Base-by-base conservation (phyloP, 2,888 invertebrate species). In the Drosophila cognata region DNA sequence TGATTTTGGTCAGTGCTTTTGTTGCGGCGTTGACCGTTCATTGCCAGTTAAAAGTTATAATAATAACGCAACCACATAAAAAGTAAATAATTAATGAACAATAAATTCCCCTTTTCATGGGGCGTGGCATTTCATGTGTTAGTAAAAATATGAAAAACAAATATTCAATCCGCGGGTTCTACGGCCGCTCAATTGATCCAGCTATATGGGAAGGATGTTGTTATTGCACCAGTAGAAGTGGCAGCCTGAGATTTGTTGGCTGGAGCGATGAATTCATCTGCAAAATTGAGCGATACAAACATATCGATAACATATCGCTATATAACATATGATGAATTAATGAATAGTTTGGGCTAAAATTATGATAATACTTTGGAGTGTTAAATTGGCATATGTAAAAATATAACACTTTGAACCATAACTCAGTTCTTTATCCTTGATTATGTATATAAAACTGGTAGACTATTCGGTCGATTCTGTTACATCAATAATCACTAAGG, bases 51-150 rank as follows among this genome's bases (percentile, higher is more conserved):
- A 70, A 66, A 82, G 35, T 56, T 59, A 69, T 67, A 61, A 71
- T 72, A 58, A 38, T 33, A 33, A 43, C 67, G 56, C 43, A 43
- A 13, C 11, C 53, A 6, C 53, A 61, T 48, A 31, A 43, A 61
- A 72, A 71, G 53, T 61, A 55, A 62, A 68, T 55, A 71, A 82
- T 85, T 74, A 79, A 74, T 64, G 69, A 67, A 52, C 82, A 82
- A 79, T 85, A 82, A 70, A 74, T 69, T 56, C 21, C 21, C 21
- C 21, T 1, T 53, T 46, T 66, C 53, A 69, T 63, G 69, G 62
- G 79, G 74, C 68, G 71, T 65, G 75, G 57, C 64, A n/a, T 10
- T 7, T 11, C 59, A 16, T 18, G 6, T 7, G 16, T 5, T n/a
- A 31, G 31, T 31, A 8, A 31, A 31, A 11, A 57, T 66, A 58